Evolutionary conservation across 2,888 invertebrate species (phyloP), one percentile per base, ranked within the genome.

Genomic region (Drosophila mulleri): DNA sequence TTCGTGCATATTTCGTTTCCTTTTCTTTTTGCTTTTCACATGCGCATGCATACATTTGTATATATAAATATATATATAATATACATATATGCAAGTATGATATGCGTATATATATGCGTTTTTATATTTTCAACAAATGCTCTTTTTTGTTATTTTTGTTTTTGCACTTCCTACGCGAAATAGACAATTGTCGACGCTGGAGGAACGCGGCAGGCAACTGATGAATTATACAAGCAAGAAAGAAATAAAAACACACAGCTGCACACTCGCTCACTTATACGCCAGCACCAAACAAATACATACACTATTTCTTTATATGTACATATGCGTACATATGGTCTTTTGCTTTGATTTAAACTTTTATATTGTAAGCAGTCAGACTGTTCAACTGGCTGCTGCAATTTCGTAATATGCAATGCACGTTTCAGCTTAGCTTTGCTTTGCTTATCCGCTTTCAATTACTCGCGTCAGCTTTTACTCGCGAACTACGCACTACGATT

Each of bases 341-440:
- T 75, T 75, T 62, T 72, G 41, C 53, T 70, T 67, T 35, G 56
- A 60, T 50, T 64, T 60, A 35, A 59, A 56, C 47, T 56, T 35
- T 52, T 26, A 45, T 64, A 60, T 70, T 41, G 48, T 67, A 61
- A 18, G 50, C 68, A 74, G 57, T 35, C 50, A 70, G 61, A 76
- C 62, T 64, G 56, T 67, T 63, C 44, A 58, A 70, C 73, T 75
- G 48, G 47, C 68, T 67, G 69, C 72, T 80, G 76, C 83, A 80
- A 80, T 80, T 83, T 80, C 81, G 81, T 80, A 75, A 83, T 68
- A 75, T 75, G 58, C 72, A 80, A 79, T 80, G 67, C 77, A 80
- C 80, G 80, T 75, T 67, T 75, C 47, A 71, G 67, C 63, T 75
- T 75, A 70, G 63, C 76, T 76, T 63, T 60, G 59, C 67, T 67